These are phyloP conservation scores for Chrysocyon brachyurus DNA, from an alignment of 2,797 vertebrate genomes.

Conservation along the genomic window DNA sequence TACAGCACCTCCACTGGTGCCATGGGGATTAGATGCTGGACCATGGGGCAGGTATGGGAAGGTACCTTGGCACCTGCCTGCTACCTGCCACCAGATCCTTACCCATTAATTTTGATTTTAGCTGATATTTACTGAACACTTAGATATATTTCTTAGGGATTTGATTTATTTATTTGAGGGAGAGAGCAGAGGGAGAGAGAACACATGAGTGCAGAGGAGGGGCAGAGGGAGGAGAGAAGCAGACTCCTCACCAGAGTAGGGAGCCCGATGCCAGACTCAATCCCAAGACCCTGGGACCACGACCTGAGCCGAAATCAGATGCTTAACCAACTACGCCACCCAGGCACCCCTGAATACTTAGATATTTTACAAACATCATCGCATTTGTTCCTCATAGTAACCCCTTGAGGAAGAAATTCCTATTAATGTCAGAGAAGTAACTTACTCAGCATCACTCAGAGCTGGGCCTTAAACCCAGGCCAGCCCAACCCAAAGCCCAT, in stretches of 20 bases:
- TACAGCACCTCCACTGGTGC: neutral
- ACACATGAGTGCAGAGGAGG: too few species aligned
- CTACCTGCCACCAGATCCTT: neutral
- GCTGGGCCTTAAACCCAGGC: neutral
- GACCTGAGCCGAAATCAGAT: too few species aligned
- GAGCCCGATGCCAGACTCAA: too few species aligned
- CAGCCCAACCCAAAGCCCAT: neutral
- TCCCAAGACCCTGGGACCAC: too few species aligned
- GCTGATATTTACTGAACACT: neutral
- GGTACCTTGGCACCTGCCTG: neutral
- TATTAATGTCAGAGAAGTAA: neutral
- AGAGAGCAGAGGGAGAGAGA: too few species aligned
- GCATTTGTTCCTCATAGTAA: conserved; percentile 2
- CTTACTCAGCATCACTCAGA: neutral
- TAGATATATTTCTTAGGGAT: too few species aligned
- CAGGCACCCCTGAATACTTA: neutral
- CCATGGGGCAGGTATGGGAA: neutral
- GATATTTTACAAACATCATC: neutral
- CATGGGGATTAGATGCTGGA: neutral
- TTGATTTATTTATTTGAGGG: too few species aligned
- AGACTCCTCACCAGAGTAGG: too few species aligned
- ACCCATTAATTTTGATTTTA: neutral
- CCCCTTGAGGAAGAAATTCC: neutral
- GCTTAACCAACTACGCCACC: too few species aligned
- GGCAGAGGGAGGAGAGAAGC: too few species aligned